Conservation (phyloP, 2,888 invertebrate genomes). For the Cheilosia impressa region DNA sequence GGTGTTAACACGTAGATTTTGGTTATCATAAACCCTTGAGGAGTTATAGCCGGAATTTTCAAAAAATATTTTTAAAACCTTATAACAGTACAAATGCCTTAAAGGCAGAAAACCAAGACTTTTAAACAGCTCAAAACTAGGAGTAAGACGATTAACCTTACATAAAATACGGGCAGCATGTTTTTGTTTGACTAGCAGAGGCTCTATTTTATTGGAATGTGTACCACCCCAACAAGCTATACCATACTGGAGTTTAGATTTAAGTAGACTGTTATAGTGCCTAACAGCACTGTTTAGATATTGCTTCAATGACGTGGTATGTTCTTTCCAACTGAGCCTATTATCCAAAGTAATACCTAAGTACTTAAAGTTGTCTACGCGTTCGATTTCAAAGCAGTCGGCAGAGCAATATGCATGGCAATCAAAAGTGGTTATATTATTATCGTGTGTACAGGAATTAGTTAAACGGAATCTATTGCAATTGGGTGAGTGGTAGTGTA, state of each 20-base stretch:
- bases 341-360: not conserved
- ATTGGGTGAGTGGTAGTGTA: not conserved
- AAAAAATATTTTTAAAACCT: too few species aligned
- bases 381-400: constrained; percentile 25
- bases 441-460: constrained; percentile 6
- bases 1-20: too few species aligned
- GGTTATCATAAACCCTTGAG: too few species aligned
- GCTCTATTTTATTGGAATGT: constrained; percentile 6
- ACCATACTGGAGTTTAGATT: constrained; percentile 20
- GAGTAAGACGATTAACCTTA: too few species aligned
- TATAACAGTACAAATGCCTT: too few species aligned
- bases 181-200: not conserved
- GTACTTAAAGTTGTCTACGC: not conserved
- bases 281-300: constrained; percentile 4
- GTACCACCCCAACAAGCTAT: constrained; percentile 11
- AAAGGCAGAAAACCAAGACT: too few species aligned
- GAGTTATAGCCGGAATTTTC: too few species aligned
- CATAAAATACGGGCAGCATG: constrained; percentile 26
- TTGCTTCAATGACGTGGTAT: not conserved
- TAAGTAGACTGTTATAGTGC: constrained; percentile 18
- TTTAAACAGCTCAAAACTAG: too few species aligned
- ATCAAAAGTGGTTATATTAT: constrained; percentile 1
- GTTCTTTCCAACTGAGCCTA: constrained; percentile 9
- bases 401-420: not conserved
- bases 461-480: not conserved